Evolutionary conservation across 2,888 invertebrate species (phyloP).

Genomic region (Epistrophe grossulariae): DNA sequence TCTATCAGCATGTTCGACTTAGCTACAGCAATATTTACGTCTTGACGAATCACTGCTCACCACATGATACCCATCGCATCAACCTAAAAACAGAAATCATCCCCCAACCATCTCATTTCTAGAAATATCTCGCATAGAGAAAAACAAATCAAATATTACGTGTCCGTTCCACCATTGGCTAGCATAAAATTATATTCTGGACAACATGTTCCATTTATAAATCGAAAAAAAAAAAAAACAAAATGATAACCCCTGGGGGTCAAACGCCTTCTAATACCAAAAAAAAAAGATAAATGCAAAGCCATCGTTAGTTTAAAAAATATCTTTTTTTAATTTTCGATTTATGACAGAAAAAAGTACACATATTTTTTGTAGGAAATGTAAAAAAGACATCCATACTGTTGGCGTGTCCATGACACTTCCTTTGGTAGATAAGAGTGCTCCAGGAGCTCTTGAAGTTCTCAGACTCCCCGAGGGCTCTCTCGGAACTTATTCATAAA

Average conservation of each 20-base stretch:
- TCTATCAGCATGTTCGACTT: neutral
- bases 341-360: conserved; percentile 25
- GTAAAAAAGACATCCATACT: conserved; percentile 20
- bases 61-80: conserved; percentile 20
- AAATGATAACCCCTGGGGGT: conserved; percentile 59
- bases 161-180: conserved; percentile 37
- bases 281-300: neutral
- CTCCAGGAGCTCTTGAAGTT: neutral
- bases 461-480: neutral
- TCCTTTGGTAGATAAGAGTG: conserved; percentile 56
- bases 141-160: conserved; percentile 17
- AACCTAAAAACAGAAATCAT: conserved; percentile 2
- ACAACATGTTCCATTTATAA: conserved; percentile 10
- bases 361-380: conserved; percentile 43
- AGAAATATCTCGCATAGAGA: neutral
- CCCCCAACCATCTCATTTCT: conserved; percentile 16
- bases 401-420: conserved; percentile 53
- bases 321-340: conserved; percentile 46
- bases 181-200: conserved; percentile 14
- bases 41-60: conserved; percentile 10
- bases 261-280: conserved; percentile 10
- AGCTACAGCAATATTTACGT: neutral
- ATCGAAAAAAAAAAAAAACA: neutral
- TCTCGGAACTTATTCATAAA: conserved; percentile 55
- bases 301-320: conserved; percentile 56